Evolutionary conservation across 1,140 invertebrate genomes (phyloP).

Genomic region (Pseudomyrmex flavicornis): DNA sequence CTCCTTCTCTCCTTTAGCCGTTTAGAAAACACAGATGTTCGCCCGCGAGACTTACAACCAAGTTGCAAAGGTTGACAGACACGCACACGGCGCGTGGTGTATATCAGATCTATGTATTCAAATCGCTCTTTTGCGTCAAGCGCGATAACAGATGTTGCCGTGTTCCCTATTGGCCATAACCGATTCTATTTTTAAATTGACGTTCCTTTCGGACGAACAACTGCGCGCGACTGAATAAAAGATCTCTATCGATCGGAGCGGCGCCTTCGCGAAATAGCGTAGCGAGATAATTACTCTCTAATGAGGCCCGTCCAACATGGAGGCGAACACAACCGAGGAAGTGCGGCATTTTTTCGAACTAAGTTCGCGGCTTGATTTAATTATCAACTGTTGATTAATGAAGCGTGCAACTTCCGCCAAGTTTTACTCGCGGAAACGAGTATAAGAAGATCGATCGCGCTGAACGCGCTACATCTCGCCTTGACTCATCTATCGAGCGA

Average conservation of each 20-base stretch:
- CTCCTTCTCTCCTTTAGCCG: neutral
- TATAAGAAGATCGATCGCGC: constrained; percentile 55
- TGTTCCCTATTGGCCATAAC: constrained; percentile 11
- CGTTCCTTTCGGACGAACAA: constrained; percentile 20
- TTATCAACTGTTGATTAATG: constrained; percentile 64
- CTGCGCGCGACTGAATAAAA: constrained; percentile 13
- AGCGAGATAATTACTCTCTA: constrained; percentile 47
- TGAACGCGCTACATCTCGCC: constrained; percentile 48
- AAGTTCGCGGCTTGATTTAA: constrained; percentile 60
- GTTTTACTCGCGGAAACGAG: constrained; percentile 59
- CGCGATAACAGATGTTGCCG: constrained; percentile 23
- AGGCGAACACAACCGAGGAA: constrained; percentile 44
- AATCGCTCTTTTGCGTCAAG: constrained; percentile 39
- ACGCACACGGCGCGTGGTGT: neutral
- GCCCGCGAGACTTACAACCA: neutral
- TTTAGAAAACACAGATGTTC: constrained; percentile 39
- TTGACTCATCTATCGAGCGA: constrained; percentile 55
- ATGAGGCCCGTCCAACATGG: constrained; percentile 39
- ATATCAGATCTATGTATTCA: constrained; percentile 37
- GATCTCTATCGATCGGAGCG: constrained; percentile 21
- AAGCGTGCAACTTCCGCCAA: constrained; percentile 53
- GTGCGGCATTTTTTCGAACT: constrained; percentile 49
- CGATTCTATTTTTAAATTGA: constrained; percentile 50
- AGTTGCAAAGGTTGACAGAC: constrained; percentile 11
- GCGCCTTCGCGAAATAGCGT: constrained; percentile 22